Conservation (phyloP, 1,140 invertebrate genomes). For the Hyphantria cunea region DNA sequence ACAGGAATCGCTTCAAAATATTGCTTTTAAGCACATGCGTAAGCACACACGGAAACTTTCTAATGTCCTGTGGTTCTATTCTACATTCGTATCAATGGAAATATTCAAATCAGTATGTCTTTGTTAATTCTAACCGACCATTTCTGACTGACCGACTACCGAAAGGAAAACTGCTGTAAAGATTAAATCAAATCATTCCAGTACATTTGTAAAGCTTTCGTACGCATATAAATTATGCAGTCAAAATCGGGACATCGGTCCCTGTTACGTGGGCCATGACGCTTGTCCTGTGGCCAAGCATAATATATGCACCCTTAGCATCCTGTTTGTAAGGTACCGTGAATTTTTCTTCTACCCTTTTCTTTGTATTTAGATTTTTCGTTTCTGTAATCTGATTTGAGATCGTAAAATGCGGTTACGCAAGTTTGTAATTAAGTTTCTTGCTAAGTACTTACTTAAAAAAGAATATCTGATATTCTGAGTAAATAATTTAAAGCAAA, state of each 20-base stretch:
- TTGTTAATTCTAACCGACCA: not conserved
- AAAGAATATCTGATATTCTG: no score
- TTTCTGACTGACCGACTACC: not conserved
- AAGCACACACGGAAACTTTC: no score
- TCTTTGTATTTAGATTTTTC: not conserved
- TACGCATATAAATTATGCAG: constrained; percentile 4
- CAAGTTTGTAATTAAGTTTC: not conserved
- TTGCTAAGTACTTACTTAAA: not conserved
- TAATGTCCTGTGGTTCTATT: no score
- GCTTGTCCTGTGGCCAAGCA: constrained; percentile 7
- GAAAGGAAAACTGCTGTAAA: constrained; percentile 2
- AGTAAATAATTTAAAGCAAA: no score
- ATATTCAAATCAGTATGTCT: not conserved
- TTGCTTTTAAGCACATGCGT: no score
- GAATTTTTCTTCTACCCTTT: constrained; percentile 12
- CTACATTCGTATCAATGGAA: no score
- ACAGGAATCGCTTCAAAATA: no score
- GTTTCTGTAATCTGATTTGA: not conserved
- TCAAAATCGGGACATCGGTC: constrained; percentile 15
- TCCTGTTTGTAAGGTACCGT: constrained; percentile 14
- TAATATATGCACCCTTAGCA: constrained; percentile 27
- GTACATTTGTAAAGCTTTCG: not conserved
- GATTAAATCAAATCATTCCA: not conserved
- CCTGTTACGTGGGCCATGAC: not conserved
- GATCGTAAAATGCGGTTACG: not conserved